Base-by-base conservation (phyloP, 2,113 vertebrate genomes). In the Calidris pygmaea region DNA sequence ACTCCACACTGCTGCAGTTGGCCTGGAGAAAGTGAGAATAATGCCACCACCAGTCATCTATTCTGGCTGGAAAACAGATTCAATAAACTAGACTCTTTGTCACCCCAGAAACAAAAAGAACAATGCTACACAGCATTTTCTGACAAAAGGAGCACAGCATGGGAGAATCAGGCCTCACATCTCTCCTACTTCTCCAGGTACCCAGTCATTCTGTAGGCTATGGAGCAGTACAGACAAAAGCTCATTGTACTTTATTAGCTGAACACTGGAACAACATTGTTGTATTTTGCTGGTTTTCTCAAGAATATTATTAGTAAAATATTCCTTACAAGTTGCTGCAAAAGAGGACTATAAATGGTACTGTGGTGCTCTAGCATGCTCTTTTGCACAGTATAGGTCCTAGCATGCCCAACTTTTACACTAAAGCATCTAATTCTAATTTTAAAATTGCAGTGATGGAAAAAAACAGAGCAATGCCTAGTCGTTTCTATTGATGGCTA, bases 361-460 rank as follows among this genome's bases (percentile, higher is more conserved):
- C 37, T 1, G 0, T 10, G 12, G 27, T 43, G 24, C 52, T 72
- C 58, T 39, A 65, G 10, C 34, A 59, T 0, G 0, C 26, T 34
- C 21, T 81, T 75, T 34, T 37, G 27, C 12, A 50, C 7, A 14
- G 7, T 20, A 14, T 18, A 62, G 55, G 55, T 56, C 39, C 37
- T 52, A 78, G 26, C 8, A 73, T 23, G 30, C 8, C 30, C 10
- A 63, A 63, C 26, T 56, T 89, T 15, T 50, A 27, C 14, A 63
- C 4, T 56, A 34, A 9, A 24, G 4, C 10, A n/a, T 39, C 15
- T 10, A 43, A 37, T 39, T 39, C 34, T 52, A 52, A 58, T 77
- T 92, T 70, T 76, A 76, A 71, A 92, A 59, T 88, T 27, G 8
- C 21, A 83, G 34, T 35, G 26, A 41, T 22, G 7, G 7, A 9